Evolutionary conservation across 1,140 invertebrate species (phyloP), one percentile per base, ranked within the genome.

Genomic region (Dreissena polymorpha): DNA sequence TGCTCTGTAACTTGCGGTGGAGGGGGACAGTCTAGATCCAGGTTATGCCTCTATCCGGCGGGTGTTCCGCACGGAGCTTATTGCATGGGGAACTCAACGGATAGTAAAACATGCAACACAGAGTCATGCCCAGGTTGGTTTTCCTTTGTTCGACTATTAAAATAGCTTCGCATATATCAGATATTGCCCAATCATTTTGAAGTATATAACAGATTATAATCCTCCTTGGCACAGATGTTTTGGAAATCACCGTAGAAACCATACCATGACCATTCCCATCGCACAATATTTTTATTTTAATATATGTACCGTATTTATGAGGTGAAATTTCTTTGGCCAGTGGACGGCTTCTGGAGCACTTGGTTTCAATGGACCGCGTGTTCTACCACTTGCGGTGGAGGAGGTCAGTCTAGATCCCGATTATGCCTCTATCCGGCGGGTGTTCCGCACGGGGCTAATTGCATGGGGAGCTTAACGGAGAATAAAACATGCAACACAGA

Each of bases 311-410:
- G 39, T 5, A 39, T 39, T 2, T 39, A 39, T 39, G 8, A 5
- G 2, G 39, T 39, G 39, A 5, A 2, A 39, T 39, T 39, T 39
- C 39, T 39, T 2, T 8, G 39, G 39, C 39, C 39, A 39, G 39
- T 39, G 39, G 84, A 91, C 80, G 89, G 89, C 8, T 57, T 74
- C 14, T 89, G 86, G 86, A 72, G 80, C 13, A 53, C 25, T 18
- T 90, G 89, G 89, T 49, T 68, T 0, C 16, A 29, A 1, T 90
- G 88, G 88, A 68, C 83, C 25, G 51, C 29, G 27, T 90, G 89
- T 73, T 85, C 84, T 27, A 77, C 83, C 6, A 85, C 84, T 5
- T 89, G 88, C 86, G 88, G 85, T 14, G 69, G 60, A 21, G 89
- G 89, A 21, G 83, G 60, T 8, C 74, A 76, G 27, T 64, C 79